phyloP scores from a whole-genome alignment of 2,888 invertebrate genomes.

The Zygogramma bicolorata region DNA sequence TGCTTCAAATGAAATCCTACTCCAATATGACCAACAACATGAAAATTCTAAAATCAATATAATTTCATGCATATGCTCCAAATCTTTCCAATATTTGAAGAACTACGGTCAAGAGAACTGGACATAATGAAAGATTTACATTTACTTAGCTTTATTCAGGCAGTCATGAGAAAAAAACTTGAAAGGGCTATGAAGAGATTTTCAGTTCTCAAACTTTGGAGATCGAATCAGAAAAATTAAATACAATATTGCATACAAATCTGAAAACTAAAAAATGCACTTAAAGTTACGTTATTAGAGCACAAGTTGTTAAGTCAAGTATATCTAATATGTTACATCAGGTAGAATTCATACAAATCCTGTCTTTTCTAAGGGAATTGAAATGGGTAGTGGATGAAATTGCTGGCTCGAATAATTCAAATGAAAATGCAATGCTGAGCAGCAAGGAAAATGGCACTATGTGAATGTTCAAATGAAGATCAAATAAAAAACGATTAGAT shows the following conservation, averaged over 20 bases:
- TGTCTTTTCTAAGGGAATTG: not conserved
- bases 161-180: not conserved
- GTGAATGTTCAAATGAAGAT: not conserved
- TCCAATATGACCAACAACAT: too few species aligned
- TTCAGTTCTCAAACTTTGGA: not conserved
- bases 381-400: not conserved
- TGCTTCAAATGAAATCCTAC: too few species aligned
- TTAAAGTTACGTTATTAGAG: not conserved
- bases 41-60: too few species aligned
- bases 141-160: too few species aligned
- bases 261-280: not conserved
- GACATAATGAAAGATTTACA: too few species aligned
- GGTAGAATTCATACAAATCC: not conserved
- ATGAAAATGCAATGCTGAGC: not conserved
- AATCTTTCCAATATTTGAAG: too few species aligned
- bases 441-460: not conserved
- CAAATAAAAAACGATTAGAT: not conserved
- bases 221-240: not conserved
- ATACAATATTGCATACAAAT: not conserved
- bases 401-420: not conserved
- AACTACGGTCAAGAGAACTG: too few species aligned
- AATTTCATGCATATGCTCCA: too few species aligned
- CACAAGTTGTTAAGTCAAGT: not conserved
- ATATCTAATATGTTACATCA: constrained; percentile 13
- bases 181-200: not conserved